Conservation (phyloP, 1,140 invertebrate species). For the Papilio dardanus region DNA sequence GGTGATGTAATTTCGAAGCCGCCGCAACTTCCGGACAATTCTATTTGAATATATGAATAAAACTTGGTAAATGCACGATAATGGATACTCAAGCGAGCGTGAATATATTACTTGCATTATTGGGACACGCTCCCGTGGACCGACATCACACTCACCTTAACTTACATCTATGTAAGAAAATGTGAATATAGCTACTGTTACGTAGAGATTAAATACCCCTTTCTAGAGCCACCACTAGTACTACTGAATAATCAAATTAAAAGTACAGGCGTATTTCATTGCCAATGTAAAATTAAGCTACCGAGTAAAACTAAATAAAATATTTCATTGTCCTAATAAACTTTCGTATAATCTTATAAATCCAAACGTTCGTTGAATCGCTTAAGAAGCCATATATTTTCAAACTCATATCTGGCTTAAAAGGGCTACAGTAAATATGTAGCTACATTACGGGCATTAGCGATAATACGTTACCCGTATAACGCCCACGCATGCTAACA, state of each 20-base stretch:
- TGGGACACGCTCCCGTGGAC: slow-evolving; percentile 20
- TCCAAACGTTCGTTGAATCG: neutral
- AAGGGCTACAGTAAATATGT: slow-evolving; percentile 4
- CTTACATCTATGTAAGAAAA: slow-evolving; percentile 17
- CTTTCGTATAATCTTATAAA: neutral
- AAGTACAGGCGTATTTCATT: too few relatives aligned
- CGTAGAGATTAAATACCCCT: neutral
- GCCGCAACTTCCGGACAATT: slow-evolving; percentile 58
- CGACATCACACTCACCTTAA: neutral
- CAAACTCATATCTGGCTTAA: slow-evolving; percentile 13
- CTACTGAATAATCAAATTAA: too few relatives aligned
- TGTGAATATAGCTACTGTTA: neutral
- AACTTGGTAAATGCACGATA: slow-evolving; percentile 59
- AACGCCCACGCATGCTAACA: slow-evolving; percentile 13
- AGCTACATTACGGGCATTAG: slow-evolving; percentile 16
- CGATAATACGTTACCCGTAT: slow-evolving; percentile 21
- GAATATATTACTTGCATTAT: slow-evolving; percentile 44
- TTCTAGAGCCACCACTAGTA: too few relatives aligned
- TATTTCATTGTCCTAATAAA: slow-evolving; percentile 1
- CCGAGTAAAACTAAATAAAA: neutral
- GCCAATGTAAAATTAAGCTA: too few relatives aligned
- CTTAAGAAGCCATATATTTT: slow-evolving; percentile 3
- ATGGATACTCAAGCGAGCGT: slow-evolving; percentile 57
- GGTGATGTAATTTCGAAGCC: slow-evolving; percentile 57
- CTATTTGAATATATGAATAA: slow-evolving; percentile 58